These are phyloP conservation scores for Ectropis grisescens DNA, from an alignment of 1,140 invertebrate species.

Conservation along the genomic window DNA sequence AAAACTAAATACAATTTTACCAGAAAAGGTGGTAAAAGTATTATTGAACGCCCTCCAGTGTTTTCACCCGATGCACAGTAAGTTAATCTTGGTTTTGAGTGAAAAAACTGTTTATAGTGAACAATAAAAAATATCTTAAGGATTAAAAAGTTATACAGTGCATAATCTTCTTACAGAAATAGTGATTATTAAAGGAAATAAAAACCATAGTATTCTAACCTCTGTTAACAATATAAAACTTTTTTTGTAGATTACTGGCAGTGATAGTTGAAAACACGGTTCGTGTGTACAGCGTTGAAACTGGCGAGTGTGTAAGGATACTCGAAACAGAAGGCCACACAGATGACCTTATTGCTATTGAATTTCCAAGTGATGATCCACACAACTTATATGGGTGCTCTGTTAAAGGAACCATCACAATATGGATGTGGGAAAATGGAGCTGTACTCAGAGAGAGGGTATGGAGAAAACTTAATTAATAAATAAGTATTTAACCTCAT, in stretches of 20 bases:
- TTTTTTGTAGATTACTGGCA: conserved; percentile 47
- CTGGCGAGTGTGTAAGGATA: conserved; percentile 44
- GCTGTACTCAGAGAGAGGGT: conserved; percentile 54
- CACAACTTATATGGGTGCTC: conserved; percentile 59
- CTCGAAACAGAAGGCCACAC: conserved; percentile 40
- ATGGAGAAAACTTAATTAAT: conserved; percentile 10
- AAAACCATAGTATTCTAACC: conserved; percentile 1
- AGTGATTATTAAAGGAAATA: too few species aligned
- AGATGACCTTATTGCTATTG: conserved; percentile 29
- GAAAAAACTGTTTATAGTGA: too few species aligned
- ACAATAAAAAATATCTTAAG: too few species aligned
- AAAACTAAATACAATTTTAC: conserved; percentile 38
- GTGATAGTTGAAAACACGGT: conserved; percentile 55
- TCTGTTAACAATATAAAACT: too few species aligned
- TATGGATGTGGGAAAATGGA: conserved; percentile 61
- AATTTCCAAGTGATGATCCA: conserved; percentile 51
- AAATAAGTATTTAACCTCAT: too few species aligned
- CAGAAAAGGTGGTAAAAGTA: conserved; percentile 60
- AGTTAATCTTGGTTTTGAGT: too few species aligned
- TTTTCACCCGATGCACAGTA: conserved; percentile 66
- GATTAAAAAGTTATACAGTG: too few species aligned
- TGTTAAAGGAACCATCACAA: conserved; percentile 38
- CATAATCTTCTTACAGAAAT: conserved; percentile 1
- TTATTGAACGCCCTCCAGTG: conserved; percentile 54
- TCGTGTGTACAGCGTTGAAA: conserved; percentile 54